Conservation (phyloP, 2,113 vertebrate species). For the Oenanthe oenanthe region DNA sequence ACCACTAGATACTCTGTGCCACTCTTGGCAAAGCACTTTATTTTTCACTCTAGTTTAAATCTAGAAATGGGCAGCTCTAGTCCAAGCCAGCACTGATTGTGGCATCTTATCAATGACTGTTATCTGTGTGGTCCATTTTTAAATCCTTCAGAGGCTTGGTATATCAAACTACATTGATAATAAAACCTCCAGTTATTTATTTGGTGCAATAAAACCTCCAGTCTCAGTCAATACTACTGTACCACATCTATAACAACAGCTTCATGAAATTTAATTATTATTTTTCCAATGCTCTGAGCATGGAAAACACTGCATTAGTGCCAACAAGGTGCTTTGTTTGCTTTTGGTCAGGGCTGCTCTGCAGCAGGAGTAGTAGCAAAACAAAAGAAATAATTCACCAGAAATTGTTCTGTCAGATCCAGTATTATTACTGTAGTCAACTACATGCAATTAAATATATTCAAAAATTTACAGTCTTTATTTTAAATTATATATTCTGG, state of each 20-base stretch:
- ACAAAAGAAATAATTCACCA: neutral
- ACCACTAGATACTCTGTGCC: too few species aligned
- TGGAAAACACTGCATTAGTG: neutral
- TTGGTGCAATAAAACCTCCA: neutral
- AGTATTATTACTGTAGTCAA: neutral
- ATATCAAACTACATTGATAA: neutral
- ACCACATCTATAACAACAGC: neutral
- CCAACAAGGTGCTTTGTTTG: constrained; percentile 1
- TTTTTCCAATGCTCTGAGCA: constrained; percentile 12
- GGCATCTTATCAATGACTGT: neutral
- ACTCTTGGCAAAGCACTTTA: too few species aligned
- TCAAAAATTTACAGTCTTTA: neutral
- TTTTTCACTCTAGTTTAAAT: neutral
- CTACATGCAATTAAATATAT: neutral
- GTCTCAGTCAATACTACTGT: neutral
- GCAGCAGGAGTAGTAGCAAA: neutral
- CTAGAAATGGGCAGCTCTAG: neutral
- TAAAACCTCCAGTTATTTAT: neutral
- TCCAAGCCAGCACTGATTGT: neutral
- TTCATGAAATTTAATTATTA: neutral
- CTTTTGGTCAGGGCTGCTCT: neutral
- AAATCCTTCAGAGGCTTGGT: neutral
- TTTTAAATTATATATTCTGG: neutral
- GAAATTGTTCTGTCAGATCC: neutral
- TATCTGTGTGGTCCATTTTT: neutral